Percentiles rank a stretch among this genome's conserved stretches.
Evolutionary conservation across 2,888 invertebrate species (phyloP).

Genomic region (Drosophila prostipennis): DNA sequence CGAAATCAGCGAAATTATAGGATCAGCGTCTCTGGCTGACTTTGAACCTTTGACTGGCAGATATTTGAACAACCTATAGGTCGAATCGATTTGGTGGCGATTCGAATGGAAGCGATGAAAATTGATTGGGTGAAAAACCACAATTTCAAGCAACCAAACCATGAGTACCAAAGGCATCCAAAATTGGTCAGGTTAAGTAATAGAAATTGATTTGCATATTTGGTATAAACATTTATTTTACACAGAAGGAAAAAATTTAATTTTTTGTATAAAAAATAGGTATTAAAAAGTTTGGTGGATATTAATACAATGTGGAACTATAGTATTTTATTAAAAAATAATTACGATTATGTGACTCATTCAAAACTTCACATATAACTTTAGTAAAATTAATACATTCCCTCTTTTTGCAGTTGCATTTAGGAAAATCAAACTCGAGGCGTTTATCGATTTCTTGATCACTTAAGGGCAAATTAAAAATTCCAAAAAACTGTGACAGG

Average conservation of each 20-base stretch:
- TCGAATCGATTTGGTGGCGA: constrained; percentile 38
- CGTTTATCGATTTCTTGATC: constrained; percentile 38
- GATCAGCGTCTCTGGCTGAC: constrained; percentile 25
- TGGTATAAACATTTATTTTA: background rate
- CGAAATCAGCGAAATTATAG: constrained; percentile 39
- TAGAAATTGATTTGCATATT: constrained; percentile 1
- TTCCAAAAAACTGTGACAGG: constrained; percentile 40
- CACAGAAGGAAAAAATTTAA: background rate
- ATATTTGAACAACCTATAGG: constrained; percentile 32
- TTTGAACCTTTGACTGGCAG: constrained; percentile 45
- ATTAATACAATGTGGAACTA: too few species aligned
- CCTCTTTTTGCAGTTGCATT: background rate
- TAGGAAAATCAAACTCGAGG: background rate
- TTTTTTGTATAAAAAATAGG: background rate
- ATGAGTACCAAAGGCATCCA: background rate
- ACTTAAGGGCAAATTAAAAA: constrained; percentile 72
- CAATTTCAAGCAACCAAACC: background rate
- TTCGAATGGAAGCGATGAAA: constrained; percentile 26
- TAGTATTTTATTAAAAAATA: too few species aligned
- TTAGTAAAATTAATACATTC: background rate
- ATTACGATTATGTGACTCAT: too few species aligned
- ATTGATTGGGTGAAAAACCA: constrained; percentile 29
- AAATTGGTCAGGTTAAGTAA: background rate
- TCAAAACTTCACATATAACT: background rate
- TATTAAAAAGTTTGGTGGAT: too few species aligned